Conservation (phyloP, 1,140 invertebrate species). For the Hesperophylax magnus region DNA sequence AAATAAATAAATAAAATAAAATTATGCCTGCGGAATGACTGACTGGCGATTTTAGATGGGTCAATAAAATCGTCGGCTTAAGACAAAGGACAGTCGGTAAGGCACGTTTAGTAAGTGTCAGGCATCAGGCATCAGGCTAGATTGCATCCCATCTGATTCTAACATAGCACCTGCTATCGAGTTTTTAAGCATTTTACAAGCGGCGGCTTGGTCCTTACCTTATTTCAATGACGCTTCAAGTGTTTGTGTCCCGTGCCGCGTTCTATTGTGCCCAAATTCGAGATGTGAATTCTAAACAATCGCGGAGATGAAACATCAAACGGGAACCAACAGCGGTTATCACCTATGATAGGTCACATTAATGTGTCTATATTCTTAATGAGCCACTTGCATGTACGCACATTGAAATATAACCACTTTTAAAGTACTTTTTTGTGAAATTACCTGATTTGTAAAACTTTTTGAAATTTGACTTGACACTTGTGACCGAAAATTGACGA, state of each 20-base stretch:
- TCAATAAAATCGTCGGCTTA: slow-evolving; percentile 10
- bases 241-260: background rate
- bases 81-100: background rate
- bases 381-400: no score
- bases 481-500: no score
- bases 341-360: slow-evolving; percentile 11
- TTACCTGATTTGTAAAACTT: no score
- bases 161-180: background rate
- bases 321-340: background rate
- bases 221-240: background rate
- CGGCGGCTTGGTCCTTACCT: slow-evolving; percentile 1
- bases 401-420: no score
- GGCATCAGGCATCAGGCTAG: background rate
- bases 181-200: background rate
- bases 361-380: background rate
- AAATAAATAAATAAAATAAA: no score
- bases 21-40: background rate
- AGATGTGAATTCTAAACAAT: slow-evolving; percentile 9
- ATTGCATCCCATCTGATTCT: background rate
- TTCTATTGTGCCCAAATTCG: slow-evolving; percentile 7
- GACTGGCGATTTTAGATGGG: background rate
- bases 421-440: no score
- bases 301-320: slow-evolving; percentile 2
- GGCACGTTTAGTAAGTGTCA: background rate
- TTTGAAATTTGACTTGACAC: no score